Percentiles rank a stretch among this genome's conserved stretches.
phyloP scores from a whole-genome alignment of 1,140 invertebrate genomes.

The Ostrea denselamellosa region DNA sequence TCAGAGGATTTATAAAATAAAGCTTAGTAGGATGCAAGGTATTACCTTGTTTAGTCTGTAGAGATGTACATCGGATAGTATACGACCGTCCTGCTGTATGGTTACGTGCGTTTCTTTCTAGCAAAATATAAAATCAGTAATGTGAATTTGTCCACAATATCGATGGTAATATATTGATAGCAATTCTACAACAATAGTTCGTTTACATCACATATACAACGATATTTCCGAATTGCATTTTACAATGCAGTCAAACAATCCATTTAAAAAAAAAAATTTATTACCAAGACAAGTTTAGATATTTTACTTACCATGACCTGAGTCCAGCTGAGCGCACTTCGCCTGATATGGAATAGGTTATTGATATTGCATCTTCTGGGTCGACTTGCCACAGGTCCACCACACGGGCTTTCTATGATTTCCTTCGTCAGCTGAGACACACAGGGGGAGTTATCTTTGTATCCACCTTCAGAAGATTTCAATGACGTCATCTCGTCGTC shows the following conservation, averaged over 20 bases:
- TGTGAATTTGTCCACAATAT: too few species aligned
- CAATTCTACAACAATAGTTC: too few species aligned
- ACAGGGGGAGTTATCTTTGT: not conserved
- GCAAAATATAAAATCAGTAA: too few species aligned
- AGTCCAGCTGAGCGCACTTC: not conserved
- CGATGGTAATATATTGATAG: too few species aligned
- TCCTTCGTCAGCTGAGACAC: not conserved
- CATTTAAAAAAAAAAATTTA: too few species aligned
- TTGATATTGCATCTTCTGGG: not conserved
- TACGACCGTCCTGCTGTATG: not conserved
- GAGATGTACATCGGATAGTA: not conserved
- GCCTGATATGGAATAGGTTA: not conserved
- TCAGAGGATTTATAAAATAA: too few species aligned
- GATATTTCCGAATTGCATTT: too few species aligned
- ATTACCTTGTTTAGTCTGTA: slow-evolving; percentile 5
- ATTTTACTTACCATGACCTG: not conserved
- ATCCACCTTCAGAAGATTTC: not conserved
- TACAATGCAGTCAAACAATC: too few species aligned
- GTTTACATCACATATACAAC: too few species aligned
- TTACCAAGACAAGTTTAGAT: too few species aligned
- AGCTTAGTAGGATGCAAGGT: too few species aligned
- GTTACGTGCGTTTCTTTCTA: too few species aligned
- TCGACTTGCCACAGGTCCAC: not conserved
- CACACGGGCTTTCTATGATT: not conserved
- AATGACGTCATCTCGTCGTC: not conserved